A percentile compares a stretch with the other conserved stretches of the same genome.
Evolutionary conservation across 2,797 vertebrate genomes (phyloP).

Genomic region (Sebastes baramenuke): DNA sequence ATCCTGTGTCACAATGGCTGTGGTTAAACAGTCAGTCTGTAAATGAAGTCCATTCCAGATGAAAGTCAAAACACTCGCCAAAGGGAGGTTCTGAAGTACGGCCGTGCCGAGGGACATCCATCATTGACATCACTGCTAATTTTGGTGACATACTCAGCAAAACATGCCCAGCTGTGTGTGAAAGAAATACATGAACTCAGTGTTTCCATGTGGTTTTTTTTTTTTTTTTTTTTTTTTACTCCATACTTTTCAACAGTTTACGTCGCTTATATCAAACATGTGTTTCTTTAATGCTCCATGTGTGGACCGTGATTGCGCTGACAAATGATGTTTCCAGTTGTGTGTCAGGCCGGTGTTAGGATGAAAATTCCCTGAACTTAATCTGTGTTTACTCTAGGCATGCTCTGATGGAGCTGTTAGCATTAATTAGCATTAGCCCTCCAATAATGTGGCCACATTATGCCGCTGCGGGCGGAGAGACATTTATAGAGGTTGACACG

Average conservation of each 20-base stretch:
- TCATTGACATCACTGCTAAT: slow-evolving; percentile 74
- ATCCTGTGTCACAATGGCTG: slow-evolving; percentile 54
- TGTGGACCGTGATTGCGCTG: slow-evolving; percentile 51
- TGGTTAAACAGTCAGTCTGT: slow-evolving; percentile 48
- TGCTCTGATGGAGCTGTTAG: slow-evolving; percentile 63
- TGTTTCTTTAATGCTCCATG: slow-evolving; percentile 42
- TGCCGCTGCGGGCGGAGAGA: slow-evolving; percentile 43
- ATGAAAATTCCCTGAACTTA: slow-evolving; percentile 34
- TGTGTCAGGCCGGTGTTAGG: slow-evolving; percentile 22
- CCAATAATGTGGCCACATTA: slow-evolving; percentile 34
- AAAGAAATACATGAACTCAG: slow-evolving; percentile 69
- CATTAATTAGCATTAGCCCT: slow-evolving; percentile 74
- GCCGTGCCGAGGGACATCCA: slow-evolving; percentile 64
- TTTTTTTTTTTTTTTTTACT: background rate
- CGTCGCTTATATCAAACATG: slow-evolving; percentile 56
- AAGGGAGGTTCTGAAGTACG: slow-evolving; percentile 41
- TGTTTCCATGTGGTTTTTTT: slow-evolving; percentile 61
- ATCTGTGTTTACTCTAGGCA: slow-evolving; percentile 57
- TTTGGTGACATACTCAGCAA: slow-evolving; percentile 68
- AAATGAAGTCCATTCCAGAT: slow-evolving; percentile 54
- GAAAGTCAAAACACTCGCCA: slow-evolving; percentile 41
- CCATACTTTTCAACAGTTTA: slow-evolving; percentile 54
- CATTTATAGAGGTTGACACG: slow-evolving; percentile 69
- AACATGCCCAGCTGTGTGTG: slow-evolving; percentile 76
- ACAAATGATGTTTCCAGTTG: slow-evolving; percentile 65